phyloP scores from a whole-genome alignment of 2,888 invertebrate species.

The Neoitamus cyanurus region DNA sequence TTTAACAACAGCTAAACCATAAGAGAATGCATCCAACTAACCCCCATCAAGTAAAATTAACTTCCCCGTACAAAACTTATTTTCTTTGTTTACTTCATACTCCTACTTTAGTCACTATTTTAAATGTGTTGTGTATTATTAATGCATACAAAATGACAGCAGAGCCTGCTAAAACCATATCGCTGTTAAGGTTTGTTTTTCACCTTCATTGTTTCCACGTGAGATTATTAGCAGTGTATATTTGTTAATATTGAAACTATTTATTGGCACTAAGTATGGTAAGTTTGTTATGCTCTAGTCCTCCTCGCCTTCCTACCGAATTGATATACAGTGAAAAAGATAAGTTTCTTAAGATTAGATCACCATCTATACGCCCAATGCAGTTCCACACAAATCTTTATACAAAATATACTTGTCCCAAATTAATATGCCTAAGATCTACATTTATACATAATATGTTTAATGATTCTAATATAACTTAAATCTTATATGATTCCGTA shows the following conservation, averaged over 20 bases:
- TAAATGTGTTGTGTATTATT: background rate
- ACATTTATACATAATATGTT: slow-evolving; percentile 6
- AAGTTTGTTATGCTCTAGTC: background rate
- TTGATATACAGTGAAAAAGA: background rate
- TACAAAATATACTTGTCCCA: slow-evolving; percentile 20
- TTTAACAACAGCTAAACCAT: background rate
- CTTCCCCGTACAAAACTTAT: background rate
- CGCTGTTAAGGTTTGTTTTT: background rate
- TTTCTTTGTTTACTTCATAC: background rate
- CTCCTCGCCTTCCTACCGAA: background rate
- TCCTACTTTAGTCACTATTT: background rate
- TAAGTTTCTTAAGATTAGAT: background rate
- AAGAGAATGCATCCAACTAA: background rate
- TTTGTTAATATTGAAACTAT: slow-evolving; percentile 15
- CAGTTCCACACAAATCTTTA: background rate
- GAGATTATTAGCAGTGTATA: background rate
- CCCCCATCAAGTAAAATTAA: background rate
- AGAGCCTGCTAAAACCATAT: background rate
- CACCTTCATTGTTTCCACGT: background rate
- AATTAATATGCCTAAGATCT: background rate
- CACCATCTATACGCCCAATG: background rate
- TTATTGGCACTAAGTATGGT: slow-evolving; percentile 22
- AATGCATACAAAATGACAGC: background rate
- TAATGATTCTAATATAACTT: background rate
- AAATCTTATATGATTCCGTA: background rate